These are phyloP conservation scores for Leptodactylus fuscus DNA, from an alignment of 2,113 vertebrate species.

Conservation along the genomic window DNA sequence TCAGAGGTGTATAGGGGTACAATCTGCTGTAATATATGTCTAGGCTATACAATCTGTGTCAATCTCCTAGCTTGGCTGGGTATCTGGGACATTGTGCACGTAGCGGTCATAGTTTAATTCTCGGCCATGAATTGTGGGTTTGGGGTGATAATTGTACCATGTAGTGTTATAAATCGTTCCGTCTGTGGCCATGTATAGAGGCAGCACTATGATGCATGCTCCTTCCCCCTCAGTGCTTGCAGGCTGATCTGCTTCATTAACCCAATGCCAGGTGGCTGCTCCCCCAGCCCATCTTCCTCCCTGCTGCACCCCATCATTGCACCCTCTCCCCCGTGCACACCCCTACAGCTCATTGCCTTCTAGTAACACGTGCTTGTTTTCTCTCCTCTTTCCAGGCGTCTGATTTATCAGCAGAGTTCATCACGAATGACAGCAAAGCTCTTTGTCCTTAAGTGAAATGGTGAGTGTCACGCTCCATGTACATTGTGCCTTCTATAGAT, in stretches of 20 bases:
- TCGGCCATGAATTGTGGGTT: too few species aligned
- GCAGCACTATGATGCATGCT: neutral
- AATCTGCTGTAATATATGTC: too few species aligned
- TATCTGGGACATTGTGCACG: too few species aligned
- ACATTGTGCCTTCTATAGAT: neutral
- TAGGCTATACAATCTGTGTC: too few species aligned
- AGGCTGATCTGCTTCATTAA: neutral
- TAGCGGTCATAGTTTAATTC: too few species aligned
- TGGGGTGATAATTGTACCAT: too few species aligned
- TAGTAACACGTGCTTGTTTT: conserved; percentile 36
- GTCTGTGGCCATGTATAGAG: neutral
- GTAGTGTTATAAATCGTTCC: neutral
- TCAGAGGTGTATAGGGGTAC: too few species aligned
- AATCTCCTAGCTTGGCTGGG: too few species aligned
- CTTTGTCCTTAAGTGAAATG: conserved; percentile 89
- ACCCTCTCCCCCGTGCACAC: neutral
- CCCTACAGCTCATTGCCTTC: neutral
- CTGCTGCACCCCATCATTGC: neutral
- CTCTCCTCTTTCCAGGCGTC: conserved; percentile 81
- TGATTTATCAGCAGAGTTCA: conserved; percentile 92
- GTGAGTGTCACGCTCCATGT: conserved; percentile 76
- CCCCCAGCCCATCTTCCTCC: neutral
- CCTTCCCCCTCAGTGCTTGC: neutral
- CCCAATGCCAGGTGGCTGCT: neutral
- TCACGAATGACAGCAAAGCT: conserved; percentile 93